Conservation (phyloP, 2,797 vertebrate genomes). For the Enteromius mattozi region DNA sequence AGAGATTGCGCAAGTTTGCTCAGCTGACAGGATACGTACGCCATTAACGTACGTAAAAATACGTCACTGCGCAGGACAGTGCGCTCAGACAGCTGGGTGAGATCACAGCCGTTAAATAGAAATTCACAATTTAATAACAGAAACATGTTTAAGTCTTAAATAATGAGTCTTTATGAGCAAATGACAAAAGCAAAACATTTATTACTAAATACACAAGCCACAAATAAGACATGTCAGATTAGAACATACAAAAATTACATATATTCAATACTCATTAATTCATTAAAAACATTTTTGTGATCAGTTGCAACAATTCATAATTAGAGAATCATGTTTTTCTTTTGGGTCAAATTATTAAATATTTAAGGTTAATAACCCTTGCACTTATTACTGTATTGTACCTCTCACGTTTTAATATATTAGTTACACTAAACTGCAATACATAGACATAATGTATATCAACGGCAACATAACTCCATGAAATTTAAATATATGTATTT, state of each 20-base stretch:
- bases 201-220: slow-evolving; percentile 66
- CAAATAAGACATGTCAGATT: slow-evolving; percentile 65
- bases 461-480: slow-evolving; percentile 10
- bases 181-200: slow-evolving; percentile 38
- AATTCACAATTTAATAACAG: neutral
- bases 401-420: slow-evolving; percentile 42
- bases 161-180: neutral
- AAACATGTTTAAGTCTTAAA: neutral
- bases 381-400: slow-evolving; percentile 34
- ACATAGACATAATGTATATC: neutral
- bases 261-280: slow-evolving; percentile 44
- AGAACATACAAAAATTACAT: slow-evolving; percentile 70
- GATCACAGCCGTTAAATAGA: neutral
- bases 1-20: slow-evolving; percentile 46
- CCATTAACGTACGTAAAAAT: slow-evolving; percentile 10
- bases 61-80: slow-evolving; percentile 1
- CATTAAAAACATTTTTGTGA: slow-evolving; percentile 55
- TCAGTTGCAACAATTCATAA: slow-evolving; percentile 64
- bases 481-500: neutral
- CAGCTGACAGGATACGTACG: slow-evolving; percentile 26
- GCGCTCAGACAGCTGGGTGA: neutral
- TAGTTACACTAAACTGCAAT: neutral
- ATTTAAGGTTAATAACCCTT: slow-evolving; percentile 57
- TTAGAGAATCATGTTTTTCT: slow-evolving; percentile 56
- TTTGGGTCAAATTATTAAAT: slow-evolving; percentile 48